Conservation (phyloP, 2,888 invertebrate species). For the Conchocele bisecta region DNA sequence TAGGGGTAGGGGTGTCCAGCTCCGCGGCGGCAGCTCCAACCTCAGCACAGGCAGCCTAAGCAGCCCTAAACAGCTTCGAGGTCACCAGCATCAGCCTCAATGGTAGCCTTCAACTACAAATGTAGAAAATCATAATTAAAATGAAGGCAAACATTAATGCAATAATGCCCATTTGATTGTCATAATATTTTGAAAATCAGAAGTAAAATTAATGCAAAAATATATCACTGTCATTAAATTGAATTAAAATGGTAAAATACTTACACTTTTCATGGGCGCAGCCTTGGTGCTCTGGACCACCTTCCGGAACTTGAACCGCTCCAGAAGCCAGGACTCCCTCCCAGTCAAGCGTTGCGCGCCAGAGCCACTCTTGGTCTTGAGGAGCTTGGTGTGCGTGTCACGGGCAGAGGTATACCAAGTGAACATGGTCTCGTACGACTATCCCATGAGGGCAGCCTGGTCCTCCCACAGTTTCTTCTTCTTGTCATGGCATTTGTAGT, state of each 20-base stretch:
- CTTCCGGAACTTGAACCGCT: constrained; percentile 10
- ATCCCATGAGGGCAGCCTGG: too few relatives aligned
- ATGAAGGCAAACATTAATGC: too few relatives aligned
- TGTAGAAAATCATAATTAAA: background rate
- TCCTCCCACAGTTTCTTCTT: background rate
- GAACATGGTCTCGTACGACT: background rate
- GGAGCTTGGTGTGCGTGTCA: too few relatives aligned
- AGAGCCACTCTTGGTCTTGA: background rate
- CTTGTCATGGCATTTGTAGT: background rate
- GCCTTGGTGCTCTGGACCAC: constrained; percentile 4
- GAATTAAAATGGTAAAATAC: background rate
- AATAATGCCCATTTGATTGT: background rate
- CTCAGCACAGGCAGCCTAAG: background rate
- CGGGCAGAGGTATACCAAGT: too few relatives aligned
- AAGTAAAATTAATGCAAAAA: background rate
- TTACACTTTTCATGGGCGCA: constrained; percentile 1
- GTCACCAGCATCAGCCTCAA: background rate
- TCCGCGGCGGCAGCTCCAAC: background rate
- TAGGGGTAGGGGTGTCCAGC: background rate
- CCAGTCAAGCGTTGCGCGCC: background rate
- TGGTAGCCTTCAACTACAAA: background rate
- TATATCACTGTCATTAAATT: background rate
- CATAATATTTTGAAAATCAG: background rate
- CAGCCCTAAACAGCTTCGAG: background rate
- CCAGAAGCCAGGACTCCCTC: constrained; percentile 9